Base-by-base conservation (phyloP, 1,140 invertebrate genomes). In the Colletes gigas region DNA sequence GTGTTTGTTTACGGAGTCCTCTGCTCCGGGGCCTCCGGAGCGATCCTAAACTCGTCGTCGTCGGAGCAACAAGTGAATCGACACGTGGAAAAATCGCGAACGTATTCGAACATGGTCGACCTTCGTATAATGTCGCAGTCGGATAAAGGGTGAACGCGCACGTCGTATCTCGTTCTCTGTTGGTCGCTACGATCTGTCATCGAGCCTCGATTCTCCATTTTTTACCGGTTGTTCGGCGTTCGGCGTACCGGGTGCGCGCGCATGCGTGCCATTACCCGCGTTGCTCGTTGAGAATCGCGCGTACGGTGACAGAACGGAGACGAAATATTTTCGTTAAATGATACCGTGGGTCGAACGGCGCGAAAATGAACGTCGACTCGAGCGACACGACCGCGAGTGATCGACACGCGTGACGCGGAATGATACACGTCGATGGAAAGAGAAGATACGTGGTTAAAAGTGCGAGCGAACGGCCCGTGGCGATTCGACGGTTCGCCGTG, bases 11-110 rank as follows among this genome's bases (percentile, higher is more conserved):
- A 57, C 39, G 15, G 30, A 30, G 30, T 30, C 30, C 30, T 30
- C 30, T 30, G 30, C 30, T 30, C 19, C 5, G 30, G 55, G 65
- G 47, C 9, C 60, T 59, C 47, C 39, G 59, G 41, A 15, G 17
- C 14, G 30, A 69, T 17, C 30, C 12, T 57, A 21, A 50, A 57
- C 59, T 47, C 57, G 47, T 44, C 69, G 55, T 59, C 62, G 54
- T 59, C 9, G 50, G 52, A 72, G 69, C 69, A 83, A 73, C 67
- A 79, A 78, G 83, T 86, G 84, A 84, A 55, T 15, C 21, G 68
- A n/a, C 72, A 59, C 70, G 78, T 54, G 70, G 50, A 39, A 65
- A 66, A 70, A 54, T 62, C 17, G 54, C n/a, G 17, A 30, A 30
- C 1, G 10, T 39, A 52, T 2, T 68, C 8, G 10, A 39, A 4